Evolutionary conservation across 2,113 vertebrate genomes (phyloP).

Genomic region (Colistium nudipinnis): DNA sequence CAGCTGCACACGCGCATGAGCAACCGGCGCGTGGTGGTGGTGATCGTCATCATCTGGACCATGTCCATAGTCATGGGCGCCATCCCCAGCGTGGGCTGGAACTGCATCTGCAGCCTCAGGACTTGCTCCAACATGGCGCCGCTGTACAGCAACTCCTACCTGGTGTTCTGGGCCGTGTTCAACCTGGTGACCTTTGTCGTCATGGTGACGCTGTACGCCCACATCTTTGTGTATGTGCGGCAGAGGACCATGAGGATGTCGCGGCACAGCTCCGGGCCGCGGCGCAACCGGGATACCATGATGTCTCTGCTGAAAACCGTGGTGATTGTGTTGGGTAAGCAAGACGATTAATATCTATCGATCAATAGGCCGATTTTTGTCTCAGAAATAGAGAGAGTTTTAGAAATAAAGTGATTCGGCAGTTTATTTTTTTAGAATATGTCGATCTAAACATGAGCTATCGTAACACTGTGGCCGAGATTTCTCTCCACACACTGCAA

Average conservation of each 20-base stretch:
- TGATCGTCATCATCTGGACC: slow-evolving; percentile 99
- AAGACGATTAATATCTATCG: background rate
- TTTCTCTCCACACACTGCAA: background rate
- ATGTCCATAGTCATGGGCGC: slow-evolving; percentile 98
- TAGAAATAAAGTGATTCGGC: background rate
- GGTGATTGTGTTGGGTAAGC: slow-evolving; percentile 96
- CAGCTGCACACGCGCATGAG: slow-evolving; percentile 99
- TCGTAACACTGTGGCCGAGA: background rate
- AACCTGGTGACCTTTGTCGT: slow-evolving; percentile 98
- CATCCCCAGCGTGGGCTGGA: slow-evolving; percentile 98
- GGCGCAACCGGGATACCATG: slow-evolving; percentile 97
- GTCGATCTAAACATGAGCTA: no score
- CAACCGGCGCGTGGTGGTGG: slow-evolving; percentile 95
- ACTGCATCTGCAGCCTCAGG: slow-evolving; percentile 93
- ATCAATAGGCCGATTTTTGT: no score
- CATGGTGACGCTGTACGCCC: slow-evolving; percentile 98
- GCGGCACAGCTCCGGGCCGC: slow-evolving; percentile 93
- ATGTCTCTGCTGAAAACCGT: slow-evolving; percentile 99
- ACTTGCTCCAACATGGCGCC: slow-evolving; percentile 98
- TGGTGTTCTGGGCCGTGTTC: slow-evolving; percentile 98
- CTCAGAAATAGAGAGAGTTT: no score
- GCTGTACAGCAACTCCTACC: slow-evolving; percentile 97
- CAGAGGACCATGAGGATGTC: slow-evolving; percentile 99
- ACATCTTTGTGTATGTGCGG: slow-evolving; percentile 98
- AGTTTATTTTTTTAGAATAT: no score